Base-by-base conservation (phyloP, 2,797 vertebrate genomes). In the Parambassis ranga region DNA sequence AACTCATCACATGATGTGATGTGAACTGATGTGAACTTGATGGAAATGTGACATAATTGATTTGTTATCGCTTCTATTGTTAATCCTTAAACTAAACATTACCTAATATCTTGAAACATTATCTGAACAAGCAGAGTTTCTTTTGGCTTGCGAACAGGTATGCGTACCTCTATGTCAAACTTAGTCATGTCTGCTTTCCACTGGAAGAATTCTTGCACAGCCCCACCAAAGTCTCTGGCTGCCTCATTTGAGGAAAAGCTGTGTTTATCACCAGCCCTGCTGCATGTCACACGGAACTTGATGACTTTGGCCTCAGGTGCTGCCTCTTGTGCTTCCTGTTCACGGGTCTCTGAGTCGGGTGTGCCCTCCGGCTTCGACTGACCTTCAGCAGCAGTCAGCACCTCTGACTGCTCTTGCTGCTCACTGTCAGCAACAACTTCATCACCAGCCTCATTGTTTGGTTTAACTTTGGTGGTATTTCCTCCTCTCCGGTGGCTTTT, bases 151-250 rank as follows among this genome's bases (percentile, higher is more conserved):
- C 24, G 5, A 62, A 72, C 52, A 65, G 49, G 60, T 30, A 14
- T 2, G 10, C 77, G 4, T 91, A 98, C 98, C 96, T 99, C 98
- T 8, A 99, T 90, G 71, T 99, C 98, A 77, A 99, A 99, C 81
- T 94, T 96, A 2, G 96, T 99, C 97, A 99, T 99, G 59, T 99
- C 96, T n/a, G 98, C 95, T 76, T 99, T 99, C 98, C 98, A 99
- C 75, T 94, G 94, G 83, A 98, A 99, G 61, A 94, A 91, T 43
- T 98, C 97, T 55, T 99, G 97, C 26, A 99, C 92, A 0, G 95
- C 95, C 13, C 98, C 98, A 0, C 98, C 98, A 66, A 99, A 99
- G 83, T 98, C 96, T 66, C 98, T 92, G 0, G 98, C 98, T 0
- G 95, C 98, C 55, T 99, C 97, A 2, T 96, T 98, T 0, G 97